phyloP scores from a whole-genome alignment of 2,888 invertebrate genomes.

The Napeogenes sylphis region DNA sequence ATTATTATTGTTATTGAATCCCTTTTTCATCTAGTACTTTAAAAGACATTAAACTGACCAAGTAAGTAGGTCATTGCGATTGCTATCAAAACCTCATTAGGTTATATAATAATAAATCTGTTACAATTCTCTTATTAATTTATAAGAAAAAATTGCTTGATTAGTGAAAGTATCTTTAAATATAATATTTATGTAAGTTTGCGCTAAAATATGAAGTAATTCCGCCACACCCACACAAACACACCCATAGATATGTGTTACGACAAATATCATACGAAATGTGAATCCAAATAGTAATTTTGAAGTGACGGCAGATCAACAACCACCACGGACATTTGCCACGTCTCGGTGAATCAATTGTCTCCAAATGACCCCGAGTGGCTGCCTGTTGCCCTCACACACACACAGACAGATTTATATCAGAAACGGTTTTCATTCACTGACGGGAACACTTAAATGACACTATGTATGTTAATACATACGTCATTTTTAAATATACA shows the following conservation, averaged over 20 bases:
- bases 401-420: constrained; percentile 29
- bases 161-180: background rate
- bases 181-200: background rate
- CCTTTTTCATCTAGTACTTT: too few relatives aligned
- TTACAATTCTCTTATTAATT: too few relatives aligned
- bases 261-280: too few relatives aligned
- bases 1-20: too few relatives aligned
- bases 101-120: too few relatives aligned
- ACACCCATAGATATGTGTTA: too few relatives aligned
- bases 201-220: background rate
- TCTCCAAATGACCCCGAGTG: constrained; percentile 58
- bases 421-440: constrained; percentile 20
- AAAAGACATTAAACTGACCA: too few relatives aligned
- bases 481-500: constrained; percentile 36
- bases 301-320: constrained; percentile 25
- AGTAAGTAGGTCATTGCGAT: too few relatives aligned
- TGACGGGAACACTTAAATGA: background rate
- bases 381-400: constrained; percentile 12
- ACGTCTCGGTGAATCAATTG: constrained; percentile 72
- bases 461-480: background rate
- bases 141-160: background rate
- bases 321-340: constrained; percentile 45
- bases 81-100: too few relatives aligned
- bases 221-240: too few relatives aligned
- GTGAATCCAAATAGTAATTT: background rate